These are phyloP conservation scores for Campoplex nolae DNA, from an alignment of 2,888 invertebrate species.

Conservation along the genomic window DNA sequence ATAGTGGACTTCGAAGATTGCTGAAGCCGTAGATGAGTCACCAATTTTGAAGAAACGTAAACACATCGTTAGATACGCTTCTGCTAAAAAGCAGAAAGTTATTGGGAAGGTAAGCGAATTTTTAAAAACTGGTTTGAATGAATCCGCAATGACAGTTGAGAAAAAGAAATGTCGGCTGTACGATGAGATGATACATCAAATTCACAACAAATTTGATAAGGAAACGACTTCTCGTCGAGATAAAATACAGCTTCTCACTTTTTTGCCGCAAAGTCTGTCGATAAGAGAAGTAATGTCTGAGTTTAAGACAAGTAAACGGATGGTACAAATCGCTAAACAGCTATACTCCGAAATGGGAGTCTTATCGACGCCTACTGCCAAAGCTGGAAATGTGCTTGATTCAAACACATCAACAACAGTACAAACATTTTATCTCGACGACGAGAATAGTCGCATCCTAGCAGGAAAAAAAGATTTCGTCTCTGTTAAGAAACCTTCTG, in stretches of 20 bases:
- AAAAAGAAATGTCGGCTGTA: slow-evolving; percentile 31
- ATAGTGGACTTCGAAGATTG: slow-evolving; percentile 37
- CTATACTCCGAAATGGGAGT: slow-evolving; percentile 24
- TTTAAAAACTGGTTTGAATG: slow-evolving; percentile 43
- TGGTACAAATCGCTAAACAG: slow-evolving; percentile 33
- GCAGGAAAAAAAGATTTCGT: slow-evolving; percentile 55
- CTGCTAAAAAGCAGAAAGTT: slow-evolving; percentile 45
- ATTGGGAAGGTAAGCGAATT: slow-evolving; percentile 35
- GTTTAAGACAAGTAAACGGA: neutral
- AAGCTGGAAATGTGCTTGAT: slow-evolving; percentile 32
- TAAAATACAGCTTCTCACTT: slow-evolving; percentile 53
- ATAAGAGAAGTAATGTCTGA: slow-evolving; percentile 24
- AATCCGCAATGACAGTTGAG: slow-evolving; percentile 25
- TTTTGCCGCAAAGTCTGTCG: slow-evolving; percentile 34
- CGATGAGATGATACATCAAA: slow-evolving; percentile 32
- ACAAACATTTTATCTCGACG: slow-evolving; percentile 30
- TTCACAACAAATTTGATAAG: slow-evolving; percentile 27
- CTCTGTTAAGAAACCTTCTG: slow-evolving; percentile 43
- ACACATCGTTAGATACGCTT: no score
- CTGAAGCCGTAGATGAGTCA: no score
- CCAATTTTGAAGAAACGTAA: no score
- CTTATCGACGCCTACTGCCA: slow-evolving; percentile 26
- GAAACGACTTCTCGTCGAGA: slow-evolving; percentile 46
- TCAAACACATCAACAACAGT: slow-evolving; percentile 24
- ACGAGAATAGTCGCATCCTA: slow-evolving; percentile 48